phyloP scores from a whole-genome alignment of 2,888 invertebrate genomes.

The Neria commutata region DNA sequence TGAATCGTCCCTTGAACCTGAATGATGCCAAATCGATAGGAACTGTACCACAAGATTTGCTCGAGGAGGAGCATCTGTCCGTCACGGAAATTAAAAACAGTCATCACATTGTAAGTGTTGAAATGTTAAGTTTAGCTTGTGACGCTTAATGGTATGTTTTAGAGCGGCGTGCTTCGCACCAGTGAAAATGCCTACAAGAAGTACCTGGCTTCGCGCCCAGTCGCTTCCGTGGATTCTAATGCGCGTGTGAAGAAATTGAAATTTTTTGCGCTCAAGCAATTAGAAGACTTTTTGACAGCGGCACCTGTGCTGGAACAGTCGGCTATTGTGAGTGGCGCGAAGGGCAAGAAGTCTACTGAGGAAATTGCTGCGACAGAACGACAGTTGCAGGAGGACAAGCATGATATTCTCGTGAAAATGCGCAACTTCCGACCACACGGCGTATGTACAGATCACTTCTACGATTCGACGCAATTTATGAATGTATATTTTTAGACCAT shows the following conservation, averaged over 20 bases:
- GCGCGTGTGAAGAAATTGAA: constrained; percentile 79
- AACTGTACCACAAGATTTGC: constrained; percentile 75
- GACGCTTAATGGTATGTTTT: constrained; percentile 32
- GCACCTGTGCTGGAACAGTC: constrained; percentile 58
- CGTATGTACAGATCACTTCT: constrained; percentile 39
- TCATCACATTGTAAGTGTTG: constrained; percentile 72
- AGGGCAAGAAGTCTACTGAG: constrained; percentile 66
- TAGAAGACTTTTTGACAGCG: constrained; percentile 54
- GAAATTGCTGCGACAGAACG: constrained; percentile 47
- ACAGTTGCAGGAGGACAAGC: constrained; percentile 51
- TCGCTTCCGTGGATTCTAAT: constrained; percentile 88
- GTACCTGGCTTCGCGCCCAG: constrained; percentile 85
- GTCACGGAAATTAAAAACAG: constrained; percentile 77
- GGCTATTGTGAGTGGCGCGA: constrained; percentile 47
- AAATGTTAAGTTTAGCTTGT: background rate
- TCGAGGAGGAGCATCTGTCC: constrained; percentile 84
- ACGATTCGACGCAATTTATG: background rate
- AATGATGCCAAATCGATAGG: constrained; percentile 65
- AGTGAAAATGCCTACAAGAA: constrained; percentile 90
- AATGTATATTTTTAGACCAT: constrained; percentile 69
- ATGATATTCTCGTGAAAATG: constrained; percentile 57
- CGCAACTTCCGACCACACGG: constrained; percentile 56
- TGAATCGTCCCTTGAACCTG: constrained; percentile 74
- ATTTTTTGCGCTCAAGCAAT: constrained; percentile 68
- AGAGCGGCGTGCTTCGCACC: constrained; percentile 73